Evolutionary conservation across 2,888 invertebrate species (phyloP).

Genomic region (Dusona sp.): DNA sequence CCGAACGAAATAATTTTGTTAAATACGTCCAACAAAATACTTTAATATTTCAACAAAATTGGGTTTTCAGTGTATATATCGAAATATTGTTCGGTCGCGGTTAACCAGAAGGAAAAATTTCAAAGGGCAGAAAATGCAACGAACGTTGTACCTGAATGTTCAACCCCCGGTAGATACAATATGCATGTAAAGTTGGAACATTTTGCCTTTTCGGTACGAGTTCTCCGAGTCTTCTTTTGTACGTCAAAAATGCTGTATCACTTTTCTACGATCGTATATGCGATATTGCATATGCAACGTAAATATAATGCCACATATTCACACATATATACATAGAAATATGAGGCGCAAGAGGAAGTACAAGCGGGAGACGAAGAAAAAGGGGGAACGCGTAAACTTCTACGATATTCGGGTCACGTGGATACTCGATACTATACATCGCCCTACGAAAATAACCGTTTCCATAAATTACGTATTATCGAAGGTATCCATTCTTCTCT

Average conservation of each 20-base stretch:
- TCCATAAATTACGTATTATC: slow-evolving; percentile 69
- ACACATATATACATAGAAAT: neutral
- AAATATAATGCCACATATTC: slow-evolving; percentile 39
- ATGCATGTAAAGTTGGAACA: slow-evolving; percentile 49
- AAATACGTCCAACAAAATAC: too few relatives aligned
- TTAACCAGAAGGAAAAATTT: neutral
- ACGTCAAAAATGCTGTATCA: slow-evolving; percentile 59
- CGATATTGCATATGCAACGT: slow-evolving; percentile 39
- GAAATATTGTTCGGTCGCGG: neutral
- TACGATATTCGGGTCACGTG: slow-evolving; percentile 65
- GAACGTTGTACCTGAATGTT: neutral
- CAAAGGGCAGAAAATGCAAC: slow-evolving; percentile 1
- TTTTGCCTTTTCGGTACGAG: slow-evolving; percentile 58
- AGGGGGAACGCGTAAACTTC: slow-evolving; percentile 12
- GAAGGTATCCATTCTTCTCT: slow-evolving; percentile 53
- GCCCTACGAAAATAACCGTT: slow-evolving; percentile 60
- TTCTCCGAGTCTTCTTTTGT: slow-evolving; percentile 29
- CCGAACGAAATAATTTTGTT: too few relatives aligned
- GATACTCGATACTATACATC: slow-evolving; percentile 39
- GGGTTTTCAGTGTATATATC: too few relatives aligned
- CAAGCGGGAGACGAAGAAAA: slow-evolving; percentile 56
- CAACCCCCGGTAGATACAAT: neutral
- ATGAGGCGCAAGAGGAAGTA: neutral
- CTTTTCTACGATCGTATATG: slow-evolving; percentile 39
- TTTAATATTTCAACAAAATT: too few relatives aligned